phyloP scores from a whole-genome alignment of 2,888 invertebrate species.

The Entomobrya multifasciata region DNA sequence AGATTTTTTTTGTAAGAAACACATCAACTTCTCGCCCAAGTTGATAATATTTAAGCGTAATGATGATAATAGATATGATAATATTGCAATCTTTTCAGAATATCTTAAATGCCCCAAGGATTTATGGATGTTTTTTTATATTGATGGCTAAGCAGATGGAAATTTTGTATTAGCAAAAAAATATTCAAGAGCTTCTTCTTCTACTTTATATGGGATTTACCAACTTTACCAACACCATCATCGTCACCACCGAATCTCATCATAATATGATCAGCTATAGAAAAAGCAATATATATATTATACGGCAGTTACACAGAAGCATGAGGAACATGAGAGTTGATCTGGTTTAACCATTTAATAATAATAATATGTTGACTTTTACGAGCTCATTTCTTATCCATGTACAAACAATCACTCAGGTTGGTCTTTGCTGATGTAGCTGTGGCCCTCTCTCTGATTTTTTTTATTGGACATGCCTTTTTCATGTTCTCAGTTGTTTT shows the following conservation, averaged over 20 bases:
- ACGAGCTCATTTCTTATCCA: slow-evolving; percentile 61
- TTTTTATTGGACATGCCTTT: slow-evolving; percentile 45
- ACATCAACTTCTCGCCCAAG: slow-evolving; percentile 7
- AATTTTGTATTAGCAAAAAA: neutral
- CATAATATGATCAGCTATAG: neutral
- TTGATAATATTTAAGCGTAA: slow-evolving; percentile 30
- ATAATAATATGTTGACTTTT: slow-evolving; percentile 71
- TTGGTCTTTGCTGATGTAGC: slow-evolving; percentile 56
- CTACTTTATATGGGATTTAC: slow-evolving; percentile 29
- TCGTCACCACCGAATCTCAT: slow-evolving; percentile 9
- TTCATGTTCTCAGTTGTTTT: slow-evolving; percentile 12
- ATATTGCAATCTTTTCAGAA: slow-evolving; percentile 57
- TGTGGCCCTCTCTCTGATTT: slow-evolving; percentile 40
- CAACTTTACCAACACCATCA: neutral
- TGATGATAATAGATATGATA: slow-evolving; percentile 40
- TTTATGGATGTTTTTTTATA: slow-evolving; percentile 27
- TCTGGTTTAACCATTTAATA: slow-evolving; percentile 63
- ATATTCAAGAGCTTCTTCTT: neutral
- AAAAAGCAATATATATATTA: slow-evolving; percentile 6
- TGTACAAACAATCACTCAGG: slow-evolving; percentile 22
- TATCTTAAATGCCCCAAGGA: slow-evolving; percentile 38
- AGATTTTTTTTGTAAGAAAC: slow-evolving; percentile 8
- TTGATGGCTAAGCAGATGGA: slow-evolving; percentile 16
- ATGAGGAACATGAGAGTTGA: slow-evolving; percentile 18
- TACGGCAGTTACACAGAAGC: neutral